Percentiles rank a stretch among this genome's conserved stretches.
These are phyloP conservation scores for Meta bourneti DNA, from an alignment of 2,888 invertebrate genomes.

Conservation along the genomic window DNA sequence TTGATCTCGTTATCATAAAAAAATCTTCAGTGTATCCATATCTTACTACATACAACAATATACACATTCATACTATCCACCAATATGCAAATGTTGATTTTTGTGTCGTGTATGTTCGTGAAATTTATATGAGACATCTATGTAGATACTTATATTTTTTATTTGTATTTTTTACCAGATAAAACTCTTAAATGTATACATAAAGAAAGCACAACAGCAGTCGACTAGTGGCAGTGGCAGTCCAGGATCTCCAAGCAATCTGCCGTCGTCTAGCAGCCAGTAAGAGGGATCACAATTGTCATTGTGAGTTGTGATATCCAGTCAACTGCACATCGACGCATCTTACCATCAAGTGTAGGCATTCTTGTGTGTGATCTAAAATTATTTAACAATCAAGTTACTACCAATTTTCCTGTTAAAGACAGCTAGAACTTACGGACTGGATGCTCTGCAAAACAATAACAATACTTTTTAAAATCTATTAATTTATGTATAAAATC, in stretches of 20 bases:
- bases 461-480: slow-evolving; percentile 21
- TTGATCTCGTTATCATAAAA: no score
- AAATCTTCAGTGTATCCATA: no score
- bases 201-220: slow-evolving; percentile 83
- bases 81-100: no score
- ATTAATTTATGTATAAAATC: slow-evolving; percentile 35
- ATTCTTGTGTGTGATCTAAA: background rate
- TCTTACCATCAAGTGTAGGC: background rate
- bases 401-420: background rate
- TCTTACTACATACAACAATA: no score
- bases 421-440: slow-evolving; percentile 18
- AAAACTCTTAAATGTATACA: slow-evolving; percentile 90
- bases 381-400: slow-evolving; percentile 15
- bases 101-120: no score
- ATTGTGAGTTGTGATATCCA: background rate
- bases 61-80: no score
- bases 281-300: slow-evolving; percentile 4
- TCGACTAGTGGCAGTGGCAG: slow-evolving; percentile 49
- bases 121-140: no score
- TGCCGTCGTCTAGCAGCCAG: slow-evolving; percentile 67
- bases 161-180: slow-evolving; percentile 79
- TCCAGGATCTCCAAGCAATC: slow-evolving; percentile 71
- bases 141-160: background rate
- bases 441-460: slow-evolving; percentile 20
- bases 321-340: background rate